A percentile compares a stretch with the other conserved stretches of the same genome.
phyloP scores from a whole-genome alignment of 2,797 vertebrate genomes.

The Pelobates cultripes region DNA sequence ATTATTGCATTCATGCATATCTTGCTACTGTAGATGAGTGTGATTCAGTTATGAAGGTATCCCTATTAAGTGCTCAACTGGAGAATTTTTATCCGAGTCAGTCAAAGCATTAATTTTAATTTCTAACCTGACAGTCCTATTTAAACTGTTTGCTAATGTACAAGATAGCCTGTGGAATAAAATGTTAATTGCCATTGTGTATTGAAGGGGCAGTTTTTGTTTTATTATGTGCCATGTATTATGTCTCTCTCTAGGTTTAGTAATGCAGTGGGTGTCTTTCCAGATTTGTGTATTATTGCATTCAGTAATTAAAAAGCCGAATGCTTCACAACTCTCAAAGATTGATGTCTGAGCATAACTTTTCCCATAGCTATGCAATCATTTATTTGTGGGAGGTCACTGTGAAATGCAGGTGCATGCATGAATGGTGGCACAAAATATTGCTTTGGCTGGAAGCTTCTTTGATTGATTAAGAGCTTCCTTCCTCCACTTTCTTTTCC shows the following conservation, averaged over 20 bases:
- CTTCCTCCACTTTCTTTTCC: constrained; percentile 28
- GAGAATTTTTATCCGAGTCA: too few species aligned
- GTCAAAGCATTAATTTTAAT: constrained; percentile 21
- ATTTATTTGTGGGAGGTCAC: constrained; percentile 41
- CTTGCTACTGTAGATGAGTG: too few species aligned
- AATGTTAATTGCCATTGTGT: neutral
- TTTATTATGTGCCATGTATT: neutral
- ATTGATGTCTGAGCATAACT: constrained; percentile 28
- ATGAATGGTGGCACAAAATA: neutral
- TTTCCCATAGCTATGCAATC: constrained; percentile 34
- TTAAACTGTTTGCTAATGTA: neutral
- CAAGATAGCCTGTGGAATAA: neutral
- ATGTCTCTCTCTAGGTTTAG: neutral
- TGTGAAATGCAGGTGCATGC: constrained; percentile 20
- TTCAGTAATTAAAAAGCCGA: neutral
- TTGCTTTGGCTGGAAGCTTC: neutral
- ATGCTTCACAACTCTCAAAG: constrained; percentile 20
- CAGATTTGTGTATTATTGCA: constrained; percentile 16
- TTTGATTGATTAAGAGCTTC: constrained; percentile 43
- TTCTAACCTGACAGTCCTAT: neutral
- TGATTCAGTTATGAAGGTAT: too few species aligned
- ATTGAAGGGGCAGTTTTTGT: neutral
- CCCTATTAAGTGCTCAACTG: too few species aligned
- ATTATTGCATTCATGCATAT: neutral
- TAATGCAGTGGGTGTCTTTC: neutral